phyloP scores from a whole-genome alignment of 2,888 invertebrate species.

The Oasisia sp. region DNA sequence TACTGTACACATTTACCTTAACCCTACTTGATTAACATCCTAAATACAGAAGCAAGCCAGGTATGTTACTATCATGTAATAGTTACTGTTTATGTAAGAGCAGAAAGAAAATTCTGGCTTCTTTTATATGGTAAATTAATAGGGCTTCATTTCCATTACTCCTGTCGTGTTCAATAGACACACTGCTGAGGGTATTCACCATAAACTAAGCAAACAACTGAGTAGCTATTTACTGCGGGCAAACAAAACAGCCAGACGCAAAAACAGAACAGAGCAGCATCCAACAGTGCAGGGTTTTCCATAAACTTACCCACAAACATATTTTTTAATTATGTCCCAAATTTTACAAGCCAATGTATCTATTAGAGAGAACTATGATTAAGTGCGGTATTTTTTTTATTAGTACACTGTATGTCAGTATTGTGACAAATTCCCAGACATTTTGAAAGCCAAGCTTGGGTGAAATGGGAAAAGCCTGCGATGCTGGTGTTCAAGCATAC shows the following conservation, averaged over 20 bases:
- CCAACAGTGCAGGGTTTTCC: background rate
- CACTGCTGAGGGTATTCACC: background rate
- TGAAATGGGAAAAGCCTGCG: background rate
- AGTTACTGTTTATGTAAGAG: background rate
- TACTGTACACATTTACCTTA: background rate
- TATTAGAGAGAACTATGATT: background rate
- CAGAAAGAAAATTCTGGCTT: background rate
- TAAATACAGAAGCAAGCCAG: background rate
- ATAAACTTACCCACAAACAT: background rate
- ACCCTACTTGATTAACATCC: background rate
- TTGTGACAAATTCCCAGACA: background rate
- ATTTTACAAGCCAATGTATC: background rate
- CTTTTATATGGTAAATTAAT: background rate
- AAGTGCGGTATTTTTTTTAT: background rate
- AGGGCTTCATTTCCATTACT: background rate
- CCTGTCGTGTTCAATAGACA: background rate
- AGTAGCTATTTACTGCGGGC: background rate
- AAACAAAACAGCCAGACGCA: background rate
- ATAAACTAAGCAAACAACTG: background rate
- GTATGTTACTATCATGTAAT: background rate
- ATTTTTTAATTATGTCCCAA: background rate
- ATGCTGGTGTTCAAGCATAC: background rate
- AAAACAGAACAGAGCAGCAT: background rate
- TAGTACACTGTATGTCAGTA: background rate
- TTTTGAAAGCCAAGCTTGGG: background rate